A percentile compares a stretch with the other conserved stretches of the same genome.
phyloP scores from a whole-genome alignment of 2,888 invertebrate species.

The Amblyjoppa fuscipennis region DNA sequence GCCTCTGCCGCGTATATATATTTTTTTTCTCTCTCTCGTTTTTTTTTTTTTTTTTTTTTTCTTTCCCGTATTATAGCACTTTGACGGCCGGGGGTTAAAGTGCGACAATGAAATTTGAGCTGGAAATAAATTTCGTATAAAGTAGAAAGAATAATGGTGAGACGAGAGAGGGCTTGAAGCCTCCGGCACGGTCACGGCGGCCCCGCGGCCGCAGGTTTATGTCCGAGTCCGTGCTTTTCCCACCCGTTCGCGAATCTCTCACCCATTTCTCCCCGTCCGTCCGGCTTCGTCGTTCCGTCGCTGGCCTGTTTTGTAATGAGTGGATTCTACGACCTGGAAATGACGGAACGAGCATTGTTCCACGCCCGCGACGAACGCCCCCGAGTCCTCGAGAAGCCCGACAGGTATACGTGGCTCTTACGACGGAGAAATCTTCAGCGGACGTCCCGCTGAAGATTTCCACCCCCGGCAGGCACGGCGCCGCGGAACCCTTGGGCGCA shows the following conservation, averaged over 20 bases:
- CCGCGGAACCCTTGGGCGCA: background rate
- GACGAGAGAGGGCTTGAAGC: slow-evolving; percentile 17
- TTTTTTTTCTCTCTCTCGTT: slow-evolving; percentile 21
- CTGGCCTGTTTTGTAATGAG: slow-evolving; percentile 35
- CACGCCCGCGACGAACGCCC: slow-evolving; percentile 48
- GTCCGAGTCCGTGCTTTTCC: slow-evolving; percentile 15
- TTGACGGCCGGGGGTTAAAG: slow-evolving; percentile 42
- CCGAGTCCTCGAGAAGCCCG: slow-evolving; percentile 50
- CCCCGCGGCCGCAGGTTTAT: slow-evolving; percentile 8
- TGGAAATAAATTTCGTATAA: slow-evolving; percentile 57
- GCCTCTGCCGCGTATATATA: slow-evolving; percentile 27
- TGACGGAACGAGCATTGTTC: slow-evolving; percentile 75
- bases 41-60: background rate
- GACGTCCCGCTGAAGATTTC: background rate
- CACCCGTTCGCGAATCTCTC: background rate
- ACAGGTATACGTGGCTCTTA: slow-evolving; percentile 35
- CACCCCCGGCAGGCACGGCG: background rate
- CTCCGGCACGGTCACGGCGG: background rate
- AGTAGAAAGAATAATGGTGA: slow-evolving; percentile 31
- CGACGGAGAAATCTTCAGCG: background rate
- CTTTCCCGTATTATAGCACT: slow-evolving; percentile 54
- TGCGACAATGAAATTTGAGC: slow-evolving; percentile 62
- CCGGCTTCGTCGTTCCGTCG: slow-evolving; percentile 6
- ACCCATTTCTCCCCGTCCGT: background rate
- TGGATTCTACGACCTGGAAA: slow-evolving; percentile 69